Evolutionary conservation across 2,113 vertebrate species (phyloP), one percentile per base, ranked within the genome.

Genomic region (Blennius ocellaris): DNA sequence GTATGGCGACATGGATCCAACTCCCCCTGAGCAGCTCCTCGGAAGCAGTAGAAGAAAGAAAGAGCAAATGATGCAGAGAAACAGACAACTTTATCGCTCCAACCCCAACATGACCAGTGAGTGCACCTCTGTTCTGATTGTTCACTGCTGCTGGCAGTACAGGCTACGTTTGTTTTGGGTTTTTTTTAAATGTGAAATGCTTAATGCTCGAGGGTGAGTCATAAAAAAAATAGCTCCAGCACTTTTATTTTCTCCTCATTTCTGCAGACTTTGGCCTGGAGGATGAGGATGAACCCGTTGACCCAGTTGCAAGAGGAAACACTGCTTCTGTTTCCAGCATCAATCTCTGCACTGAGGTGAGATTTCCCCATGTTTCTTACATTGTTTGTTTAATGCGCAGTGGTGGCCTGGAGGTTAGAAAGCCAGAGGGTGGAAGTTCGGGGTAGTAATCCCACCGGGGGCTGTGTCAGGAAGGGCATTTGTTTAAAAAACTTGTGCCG

Each of bases 91-190:
- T 16, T 97, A 95, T 80, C 94, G 95, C 47, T 99, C 97, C 78
- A 96, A 94, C 88, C 97, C 97, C 78, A 97, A 98, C 71, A 92
- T 98, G 80, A 94, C 93, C 76, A 92, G 97, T 97, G 92, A 93
- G 96, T 60, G 39, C 52, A 41, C 14, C 41, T 60, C 8, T 39
- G 1, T 36, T 69, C 6, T n/a, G 8, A 10, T 41, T 15, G 38
- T 45, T 38, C 53, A 36, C 3, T 21, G 38, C 48, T 43, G n/a
- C 67, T 11, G 43, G 49, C 53, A 5, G 1, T 14, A 8, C 4
- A 2, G 10, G 39, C 7, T 7, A 36, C 41, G 53, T 8, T 40
- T n/a, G n/a, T n/a, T n/a, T n/a, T n/a, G n/a, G n/a, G n/a, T 30
- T 30, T 4, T 30, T 41, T 11, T 5, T 55, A 2, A 14, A 37